Base-by-base conservation (phyloP, 1,140 invertebrate species). In the Branchinecta lynchi region DNA sequence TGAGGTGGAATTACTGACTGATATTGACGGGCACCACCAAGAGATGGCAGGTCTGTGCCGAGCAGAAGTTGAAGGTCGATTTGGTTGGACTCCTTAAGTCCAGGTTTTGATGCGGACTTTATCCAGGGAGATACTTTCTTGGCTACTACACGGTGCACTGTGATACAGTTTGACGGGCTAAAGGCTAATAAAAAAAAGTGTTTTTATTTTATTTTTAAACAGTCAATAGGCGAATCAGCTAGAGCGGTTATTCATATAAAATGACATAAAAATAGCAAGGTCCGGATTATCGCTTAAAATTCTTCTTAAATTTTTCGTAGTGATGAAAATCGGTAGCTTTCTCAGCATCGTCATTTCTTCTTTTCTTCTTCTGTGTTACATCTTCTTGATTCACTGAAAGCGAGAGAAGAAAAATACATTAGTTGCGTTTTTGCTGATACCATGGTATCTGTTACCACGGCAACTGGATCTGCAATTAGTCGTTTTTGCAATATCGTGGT, bases 271-370 rank as follows among this genome's bases (percentile, higher is more conserved):
- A 12, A 10, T 32, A 15, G 20, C 21, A 67, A 67, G 12, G 66
- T 67, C 10, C 21, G 60, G 9, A 93, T 82, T 90, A 95, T 81
- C 92, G 83, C 74, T 90, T 83, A 80, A 96, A 96, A 77, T 97
- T 93, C 80, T 96, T 96, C 77, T 92, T 93, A 76, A 97, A 98
- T 76, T 90, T 89, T 78, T 96, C 93, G 81, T 93, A 96, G 81
- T 96, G 90, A 78, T 93, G 96, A 81, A 97, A 93, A 79, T 98
- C 94, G 0, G 93, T 95, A 0, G 94, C 93, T 76, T 94, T 89
- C 77, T 94, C 90, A 70, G 86, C 86, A 72, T 86, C 86, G 32
- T 87, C 85, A 76, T 74, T 73, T 12, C 84, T 85, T 69, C 86
- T 74, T 66, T 73, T 74, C 65, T 74, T 74, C 69, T 76, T 76